phyloP scores from a whole-genome alignment of 2,888 invertebrate species.

The Parapristionchus giblindavisi region DNA sequence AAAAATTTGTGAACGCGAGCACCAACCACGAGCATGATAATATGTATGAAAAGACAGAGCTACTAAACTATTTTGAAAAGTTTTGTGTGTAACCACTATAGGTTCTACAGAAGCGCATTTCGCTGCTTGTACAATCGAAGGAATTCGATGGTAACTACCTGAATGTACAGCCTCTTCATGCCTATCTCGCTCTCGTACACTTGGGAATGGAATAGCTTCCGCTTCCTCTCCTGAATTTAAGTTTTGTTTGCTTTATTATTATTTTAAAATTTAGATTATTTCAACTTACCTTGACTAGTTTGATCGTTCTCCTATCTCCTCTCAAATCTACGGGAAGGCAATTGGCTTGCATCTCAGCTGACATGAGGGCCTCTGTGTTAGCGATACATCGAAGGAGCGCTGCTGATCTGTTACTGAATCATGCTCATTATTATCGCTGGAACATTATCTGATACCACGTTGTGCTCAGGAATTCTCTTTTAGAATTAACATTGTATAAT shows the following conservation, averaged over 20 bases:
- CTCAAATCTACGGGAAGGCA: conserved; percentile 76
- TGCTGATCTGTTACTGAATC: conserved; percentile 41
- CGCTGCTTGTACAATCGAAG: not conserved
- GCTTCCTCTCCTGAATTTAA: conserved; percentile 75
- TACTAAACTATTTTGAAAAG: too few species aligned
- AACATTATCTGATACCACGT: too few species aligned
- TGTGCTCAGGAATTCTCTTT: too few species aligned
- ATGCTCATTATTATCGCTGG: too few species aligned
- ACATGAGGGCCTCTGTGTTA: conserved; percentile 71
- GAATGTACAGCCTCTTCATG: conserved; percentile 77
- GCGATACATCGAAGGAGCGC: conserved; percentile 61
- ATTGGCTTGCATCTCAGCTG: conserved; percentile 73
- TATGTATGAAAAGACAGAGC: too few species aligned
- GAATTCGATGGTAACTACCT: conserved; percentile 46
- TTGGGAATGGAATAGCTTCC: conserved; percentile 77
- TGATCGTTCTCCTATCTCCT: conserved; percentile 75
- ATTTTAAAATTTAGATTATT: not conserved
- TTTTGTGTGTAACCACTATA: too few species aligned
- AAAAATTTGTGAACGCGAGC: too few species aligned
- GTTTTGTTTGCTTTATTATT: not conserved
- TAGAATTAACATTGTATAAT: too few species aligned
- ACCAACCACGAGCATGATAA: too few species aligned
- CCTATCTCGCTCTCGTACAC: conserved; percentile 77
- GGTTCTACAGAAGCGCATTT: too few species aligned
- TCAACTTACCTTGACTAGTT: conserved; percentile 75